These are phyloP conservation scores for Xyrauchen texanus DNA, from an alignment of 2,113 vertebrate species.

Conservation along the genomic window DNA sequence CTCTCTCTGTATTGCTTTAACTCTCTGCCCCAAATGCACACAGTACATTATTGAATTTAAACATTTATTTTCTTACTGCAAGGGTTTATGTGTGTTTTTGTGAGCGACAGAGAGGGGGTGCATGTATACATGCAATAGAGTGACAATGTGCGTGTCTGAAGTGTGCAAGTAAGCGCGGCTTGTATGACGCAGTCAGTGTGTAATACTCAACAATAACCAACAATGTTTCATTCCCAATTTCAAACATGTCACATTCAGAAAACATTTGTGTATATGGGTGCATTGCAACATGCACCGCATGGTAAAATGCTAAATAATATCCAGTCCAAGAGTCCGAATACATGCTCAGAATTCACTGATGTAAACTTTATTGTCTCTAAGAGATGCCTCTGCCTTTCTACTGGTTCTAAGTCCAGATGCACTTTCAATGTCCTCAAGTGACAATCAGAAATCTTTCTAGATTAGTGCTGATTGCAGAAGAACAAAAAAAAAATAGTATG, in stretches of 20 bases:
- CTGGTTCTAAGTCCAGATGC: background rate
- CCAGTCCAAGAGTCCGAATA: too few species aligned
- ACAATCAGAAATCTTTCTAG: background rate
- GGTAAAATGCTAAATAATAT: too few species aligned
- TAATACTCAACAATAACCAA: conserved; percentile 1
- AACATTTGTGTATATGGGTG: background rate
- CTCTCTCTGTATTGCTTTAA: background rate
- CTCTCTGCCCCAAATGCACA: background rate
- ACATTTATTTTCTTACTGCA: background rate
- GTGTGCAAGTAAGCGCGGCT: background rate
- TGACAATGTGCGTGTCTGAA: background rate
- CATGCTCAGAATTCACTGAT: too few species aligned
- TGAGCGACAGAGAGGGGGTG: background rate
- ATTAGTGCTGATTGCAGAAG: background rate
- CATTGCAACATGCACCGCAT: background rate
- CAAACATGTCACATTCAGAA: background rate
- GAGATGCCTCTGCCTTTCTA: conserved; percentile 2
- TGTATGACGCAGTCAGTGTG: conserved; percentile 21
- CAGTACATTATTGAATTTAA: background rate
- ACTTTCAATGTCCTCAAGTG: background rate
- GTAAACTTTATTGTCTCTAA: background rate
- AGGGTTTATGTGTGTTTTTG: background rate
- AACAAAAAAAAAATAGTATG: too few species aligned
- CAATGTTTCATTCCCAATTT: background rate
- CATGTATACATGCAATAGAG: background rate